These are phyloP conservation scores for Sarcophilus harrisii DNA, from an alignment of 2,797 vertebrate genomes.

Conservation along the genomic window DNA sequence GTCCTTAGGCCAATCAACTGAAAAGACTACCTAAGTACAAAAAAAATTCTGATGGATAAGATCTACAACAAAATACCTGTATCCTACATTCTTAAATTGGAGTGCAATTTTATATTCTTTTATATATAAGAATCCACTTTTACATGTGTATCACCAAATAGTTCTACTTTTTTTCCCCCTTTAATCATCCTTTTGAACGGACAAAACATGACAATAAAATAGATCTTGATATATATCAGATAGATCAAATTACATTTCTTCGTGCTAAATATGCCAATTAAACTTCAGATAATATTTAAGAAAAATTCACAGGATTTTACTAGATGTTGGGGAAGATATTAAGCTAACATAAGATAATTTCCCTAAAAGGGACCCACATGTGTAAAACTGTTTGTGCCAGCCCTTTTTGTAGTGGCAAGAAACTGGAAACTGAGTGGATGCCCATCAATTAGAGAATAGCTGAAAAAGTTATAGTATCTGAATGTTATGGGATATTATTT, in stretches of 20 bases:
- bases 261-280: background rate
- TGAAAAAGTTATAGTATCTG: too few relatives aligned
- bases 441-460: too few relatives aligned
- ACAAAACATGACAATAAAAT: background rate
- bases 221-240: background rate
- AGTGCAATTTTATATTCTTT: background rate
- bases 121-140: conserved; percentile 40
- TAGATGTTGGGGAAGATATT: background rate
- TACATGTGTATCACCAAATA: conserved; percentile 46
- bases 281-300: background rate
- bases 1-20: background rate
- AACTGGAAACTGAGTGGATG: too few relatives aligned
- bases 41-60: background rate
- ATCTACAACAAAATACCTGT: conserved; percentile 15
- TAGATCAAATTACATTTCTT: background rate
- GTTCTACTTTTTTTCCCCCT: background rate
- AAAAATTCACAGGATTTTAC: background rate
- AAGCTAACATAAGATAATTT: background rate
- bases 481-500: too few relatives aligned
- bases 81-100: background rate
- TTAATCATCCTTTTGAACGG: background rate
- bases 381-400: too few relatives aligned
- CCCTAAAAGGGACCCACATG: too few relatives aligned
- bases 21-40: background rate
- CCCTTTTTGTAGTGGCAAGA: too few relatives aligned